Conservation (phyloP, 2,113 vertebrate genomes). For the Phaethon lepturus region DNA sequence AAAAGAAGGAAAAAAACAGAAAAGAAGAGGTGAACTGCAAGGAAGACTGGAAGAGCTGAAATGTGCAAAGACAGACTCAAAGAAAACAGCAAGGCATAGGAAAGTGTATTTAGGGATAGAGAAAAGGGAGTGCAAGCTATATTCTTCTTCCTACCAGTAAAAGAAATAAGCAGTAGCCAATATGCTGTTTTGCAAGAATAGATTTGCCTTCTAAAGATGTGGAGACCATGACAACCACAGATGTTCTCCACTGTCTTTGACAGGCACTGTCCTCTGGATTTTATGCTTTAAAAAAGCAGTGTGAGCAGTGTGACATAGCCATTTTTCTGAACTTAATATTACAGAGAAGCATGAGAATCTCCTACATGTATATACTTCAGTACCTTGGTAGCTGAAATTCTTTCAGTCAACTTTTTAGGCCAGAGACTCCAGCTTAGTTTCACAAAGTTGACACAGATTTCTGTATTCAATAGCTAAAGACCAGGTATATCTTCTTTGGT, state of each 20-base stretch:
- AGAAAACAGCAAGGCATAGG: not conserved
- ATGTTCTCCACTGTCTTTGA: not conserved
- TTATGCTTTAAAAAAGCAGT: not conserved
- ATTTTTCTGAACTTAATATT: not conserved
- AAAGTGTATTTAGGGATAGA: not conserved
- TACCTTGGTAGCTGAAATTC: not conserved
- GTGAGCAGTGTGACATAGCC: not conserved
- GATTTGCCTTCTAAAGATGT: not conserved
- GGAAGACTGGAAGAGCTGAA: not conserved
- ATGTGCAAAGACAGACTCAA: not conserved
- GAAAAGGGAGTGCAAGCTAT: not conserved
- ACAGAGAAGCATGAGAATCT: not conserved
- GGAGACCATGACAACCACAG: not conserved
- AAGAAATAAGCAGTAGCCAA: not conserved
- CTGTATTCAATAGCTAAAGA: not conserved
- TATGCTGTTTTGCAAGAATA: rapidly evolving
- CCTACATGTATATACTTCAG: not conserved
- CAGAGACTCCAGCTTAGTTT: not conserved
- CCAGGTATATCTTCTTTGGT: not conserved
- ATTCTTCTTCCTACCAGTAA: not conserved
- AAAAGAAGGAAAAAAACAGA: not conserved
- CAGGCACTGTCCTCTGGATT: not conserved
- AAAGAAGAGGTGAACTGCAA: not conserved
- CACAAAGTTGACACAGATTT: not conserved
- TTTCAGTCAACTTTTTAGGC: not conserved